Evolutionary conservation across 2,797 vertebrate genomes (phyloP).

Genomic region (Sebastes diploproa): DNA sequence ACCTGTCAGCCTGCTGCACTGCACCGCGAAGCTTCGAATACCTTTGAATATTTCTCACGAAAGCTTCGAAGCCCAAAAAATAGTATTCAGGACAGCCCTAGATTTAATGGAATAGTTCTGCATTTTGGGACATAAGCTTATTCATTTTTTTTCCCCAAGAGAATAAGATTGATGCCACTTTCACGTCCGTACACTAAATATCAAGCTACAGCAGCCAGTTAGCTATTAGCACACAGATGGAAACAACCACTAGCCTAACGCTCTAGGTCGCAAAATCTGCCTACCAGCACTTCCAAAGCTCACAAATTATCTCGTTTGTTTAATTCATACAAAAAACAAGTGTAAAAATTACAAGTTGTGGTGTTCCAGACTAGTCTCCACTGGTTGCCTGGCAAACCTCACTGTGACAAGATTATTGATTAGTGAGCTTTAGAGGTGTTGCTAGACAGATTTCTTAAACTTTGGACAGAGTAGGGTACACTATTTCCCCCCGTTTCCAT

Average conservation of each 20-base stretch:
- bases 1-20: no score
- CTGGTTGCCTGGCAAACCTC: neutral
- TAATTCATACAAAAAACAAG: neutral
- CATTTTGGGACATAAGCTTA: neutral
- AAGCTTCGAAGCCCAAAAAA: no score
- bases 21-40: no score
- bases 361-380: neutral
- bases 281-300: neutral
- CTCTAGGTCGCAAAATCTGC: neutral
- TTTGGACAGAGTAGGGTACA: neutral
- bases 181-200: neutral
- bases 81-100: no score
- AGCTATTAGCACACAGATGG: neutral
- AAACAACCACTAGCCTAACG: neutral
- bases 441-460: neutral
- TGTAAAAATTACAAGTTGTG: neutral
- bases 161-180: neutral
- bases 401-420: neutral
- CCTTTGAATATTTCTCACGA: no score
- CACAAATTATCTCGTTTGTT: neutral
- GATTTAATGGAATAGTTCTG: slow-evolving; percentile 16
- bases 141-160: neutral
- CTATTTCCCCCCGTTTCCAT: no score
- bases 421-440: neutral
- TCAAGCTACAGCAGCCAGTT: neutral